Base-by-base conservation (phyloP, 2,797 vertebrate genomes). In the Nasua narica region DNA sequence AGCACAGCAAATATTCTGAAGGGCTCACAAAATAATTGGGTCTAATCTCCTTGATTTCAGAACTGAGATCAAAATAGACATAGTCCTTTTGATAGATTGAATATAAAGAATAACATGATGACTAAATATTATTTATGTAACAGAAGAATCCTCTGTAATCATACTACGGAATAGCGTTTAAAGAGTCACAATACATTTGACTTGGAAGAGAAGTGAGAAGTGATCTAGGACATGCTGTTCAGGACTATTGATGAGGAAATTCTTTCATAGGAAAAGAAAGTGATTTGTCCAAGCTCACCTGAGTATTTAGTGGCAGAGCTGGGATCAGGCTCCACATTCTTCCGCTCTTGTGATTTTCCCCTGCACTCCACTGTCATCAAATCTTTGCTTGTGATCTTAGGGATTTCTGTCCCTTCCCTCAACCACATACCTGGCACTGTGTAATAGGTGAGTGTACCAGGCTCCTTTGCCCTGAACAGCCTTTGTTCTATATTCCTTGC, bases 41-140 rank as follows among this genome's bases (percentile, higher is more conserved):
- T n/a, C 21, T 90, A 56, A 91, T 94, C 13, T 83, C 40, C 29
- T 95, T 86, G 46, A 83, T 86, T 93, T 87, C 43, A 89, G 81
- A 83, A 85, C 58, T 92, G 77, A 94, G 56, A 25, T 92, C 40
- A 78, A 92, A 89, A 91, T 27, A 65, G 46, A 85, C 43, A 77
- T 88, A 82, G 62, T 21, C 14, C 4, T 37, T 95, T 60, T 50
- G 46, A 14, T 21, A 85, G 65, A 72, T 15, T 65, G 78, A 72
- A 46, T 72, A 58, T 40, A 79, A 65, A 76, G 37, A 82, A 56
- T 91, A 82, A 90, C 76, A 48, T 60, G 43, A 54, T 87, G 54
- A 70, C 12, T 60, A 74, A 74, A 56, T 81, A 56, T 90, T 72
- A 78, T 84, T 76, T 88, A 67, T 46, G 4, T 69, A 83, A 62